Evolutionary conservation across 2,797 vertebrate genomes (phyloP).

Genomic region (Cygnus olor): DNA sequence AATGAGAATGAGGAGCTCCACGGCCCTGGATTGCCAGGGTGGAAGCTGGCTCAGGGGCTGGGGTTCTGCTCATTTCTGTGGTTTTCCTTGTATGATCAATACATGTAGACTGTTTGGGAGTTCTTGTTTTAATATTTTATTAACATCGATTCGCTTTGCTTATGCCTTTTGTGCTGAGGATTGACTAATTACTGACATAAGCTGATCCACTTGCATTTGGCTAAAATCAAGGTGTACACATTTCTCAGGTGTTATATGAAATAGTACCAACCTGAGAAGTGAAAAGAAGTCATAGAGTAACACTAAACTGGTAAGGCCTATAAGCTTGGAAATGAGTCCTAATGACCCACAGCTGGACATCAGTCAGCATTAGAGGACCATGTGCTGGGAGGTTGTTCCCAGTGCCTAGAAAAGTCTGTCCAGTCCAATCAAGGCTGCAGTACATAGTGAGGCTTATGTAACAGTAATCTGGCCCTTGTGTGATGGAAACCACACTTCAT

Average conservation of each 20-base stretch:
- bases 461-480: background rate
- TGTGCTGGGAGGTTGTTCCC: background rate
- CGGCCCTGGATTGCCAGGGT: background rate
- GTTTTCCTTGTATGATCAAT: conserved; percentile 15
- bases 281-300: background rate
- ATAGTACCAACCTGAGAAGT: background rate
- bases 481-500: no score
- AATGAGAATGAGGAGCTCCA: background rate
- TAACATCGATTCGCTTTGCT: conserved; percentile 1
- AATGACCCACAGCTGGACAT: background rate
- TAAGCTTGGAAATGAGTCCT: background rate
- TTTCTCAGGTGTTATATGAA: background rate
- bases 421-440: background rate
- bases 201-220: background rate
- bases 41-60: background rate
- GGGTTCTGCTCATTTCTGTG: background rate
- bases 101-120: background rate
- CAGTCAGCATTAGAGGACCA: background rate
- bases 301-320: background rate
- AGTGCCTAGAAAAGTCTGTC: background rate
- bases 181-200: background rate
- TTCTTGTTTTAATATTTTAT: conserved; percentile 29
- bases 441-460: background rate
- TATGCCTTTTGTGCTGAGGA: background rate
- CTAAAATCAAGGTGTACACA: background rate